Evolutionary conservation across 2,797 vertebrate genomes (phyloP), one percentile per base, ranked within the genome.

Genomic region (Ibycter americanus): DNA sequence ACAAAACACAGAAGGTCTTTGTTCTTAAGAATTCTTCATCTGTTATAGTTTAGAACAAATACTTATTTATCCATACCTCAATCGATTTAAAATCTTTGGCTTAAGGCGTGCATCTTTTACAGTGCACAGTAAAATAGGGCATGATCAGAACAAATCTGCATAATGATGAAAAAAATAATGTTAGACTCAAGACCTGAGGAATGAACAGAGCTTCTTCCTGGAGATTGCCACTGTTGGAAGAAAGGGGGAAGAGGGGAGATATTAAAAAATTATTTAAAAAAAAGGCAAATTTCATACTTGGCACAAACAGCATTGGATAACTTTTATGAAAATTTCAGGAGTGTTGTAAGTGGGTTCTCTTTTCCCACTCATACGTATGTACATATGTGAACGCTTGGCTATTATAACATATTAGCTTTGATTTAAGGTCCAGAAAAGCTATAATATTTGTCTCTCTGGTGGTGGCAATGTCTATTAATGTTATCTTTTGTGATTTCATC

Each of bases 401-500:
- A 67, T 63, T 89, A 22, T 1, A 21, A 20, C 8, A 4, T 14
- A 42, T 79, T 70, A 73, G 14, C 54, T 81, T 49, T 65, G 72
- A 62, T 42, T 92, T 74, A 84, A 67, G 21, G 47, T 73, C 66
- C 74, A 78, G 68, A 62, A 94, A 90, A 89, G 90, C 47, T 85
- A 20, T 10, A 80, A 47, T 18, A n/a, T 94, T 87, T 95, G 71
- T 83, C 73, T 96, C 87, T 49, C 0, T 65, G 78, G 63, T 94
- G 95, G 93, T 92, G 89, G 95, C 77, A 88, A 68, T 46, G 87
- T 79, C 94, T 88, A 87, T 96, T 95, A 96, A 94, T 89, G 94
- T 81, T 95, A 96, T 95, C 92, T 95, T 91, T 73, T 56, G 70
- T 92, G 96, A 97, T 97, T 97, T 87, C 95, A 97, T 97, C 97